These are phyloP conservation scores for Actinia equina DNA, from an alignment of 64 coral and sea anemone species.

Conservation along the genomic window DNA sequence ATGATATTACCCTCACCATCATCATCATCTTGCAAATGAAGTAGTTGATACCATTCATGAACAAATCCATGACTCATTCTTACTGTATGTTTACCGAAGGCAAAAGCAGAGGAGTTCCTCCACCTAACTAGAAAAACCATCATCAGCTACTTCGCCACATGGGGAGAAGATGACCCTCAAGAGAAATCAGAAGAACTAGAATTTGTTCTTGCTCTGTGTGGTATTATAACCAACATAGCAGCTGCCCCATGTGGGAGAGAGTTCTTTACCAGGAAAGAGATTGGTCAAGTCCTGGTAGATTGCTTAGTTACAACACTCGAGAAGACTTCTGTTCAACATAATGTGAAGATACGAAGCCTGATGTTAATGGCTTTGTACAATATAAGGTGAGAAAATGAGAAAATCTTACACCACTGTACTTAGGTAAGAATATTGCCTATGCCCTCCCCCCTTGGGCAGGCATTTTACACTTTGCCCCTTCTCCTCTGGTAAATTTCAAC, in stretches of 20 bases:
- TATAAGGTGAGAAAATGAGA: constrained; percentile 54
- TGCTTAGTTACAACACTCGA: constrained; percentile 52
- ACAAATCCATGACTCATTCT: neutral
- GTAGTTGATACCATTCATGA: too few species aligned
- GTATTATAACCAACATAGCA: constrained; percentile 77
- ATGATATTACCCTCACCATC: too few species aligned
- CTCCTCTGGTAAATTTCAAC: too few species aligned
- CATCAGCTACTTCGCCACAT: constrained; percentile 78
- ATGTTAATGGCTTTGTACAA: constrained; percentile 87
- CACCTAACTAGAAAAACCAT: constrained; percentile 63
- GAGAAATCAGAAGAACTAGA: constrained; percentile 78
- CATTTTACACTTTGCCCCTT: too few species aligned
- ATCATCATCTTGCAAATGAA: too few species aligned
- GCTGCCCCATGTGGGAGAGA: constrained; percentile 67
- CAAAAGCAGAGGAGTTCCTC: constrained; percentile 73
- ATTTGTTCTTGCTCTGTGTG: constrained; percentile 75
- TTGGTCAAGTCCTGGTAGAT: constrained; percentile 58
- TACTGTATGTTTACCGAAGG: constrained; percentile 2
- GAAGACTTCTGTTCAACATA: constrained; percentile 25
- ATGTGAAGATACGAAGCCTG: constrained; percentile 65
- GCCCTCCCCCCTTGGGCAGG: too few species aligned
- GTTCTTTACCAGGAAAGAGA: constrained; percentile 49
- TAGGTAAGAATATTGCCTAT: neutral
- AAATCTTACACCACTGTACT: neutral
- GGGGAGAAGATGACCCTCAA: constrained; percentile 25